Evolutionary conservation across 2,888 invertebrate genomes (phyloP), one percentile per base, ranked within the genome.

Genomic region (Margaritifera margaritifera): DNA sequence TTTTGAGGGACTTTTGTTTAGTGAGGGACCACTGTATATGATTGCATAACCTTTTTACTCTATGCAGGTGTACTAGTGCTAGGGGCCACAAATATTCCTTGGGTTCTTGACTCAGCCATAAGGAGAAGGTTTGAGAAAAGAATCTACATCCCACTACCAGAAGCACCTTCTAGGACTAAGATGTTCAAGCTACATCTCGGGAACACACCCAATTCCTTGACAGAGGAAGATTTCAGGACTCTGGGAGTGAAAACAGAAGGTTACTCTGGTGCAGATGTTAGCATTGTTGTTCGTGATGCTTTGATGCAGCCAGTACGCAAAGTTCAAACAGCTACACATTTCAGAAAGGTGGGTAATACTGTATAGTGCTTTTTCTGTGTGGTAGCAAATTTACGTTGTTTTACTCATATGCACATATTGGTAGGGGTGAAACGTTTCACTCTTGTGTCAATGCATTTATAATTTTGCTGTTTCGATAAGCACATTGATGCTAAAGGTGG

Each of bases 251-350:
- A 55, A 92, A 95, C 84, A 94, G 94, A 77, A 88, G 94, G 95
- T 4, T 99, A 96, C 90, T 99, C 99, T 8, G 99, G 99, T 81
- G 99, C 99, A 81, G 99, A 99, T 92, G 98, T 99, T 83, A 96
- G 96, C 87, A 96, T 98, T 89, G 95, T 99, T 27, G 98, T 98
- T 4, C 93, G 98, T 67, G 99, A 99, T 91, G 97, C 99, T 0
- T 91, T 99, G 60, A 99, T 99, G 99, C 98, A 99, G 89, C 99
- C 99, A 1, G 97, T 99, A 0, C 93, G 99, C 75, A 98, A 98
- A 92, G 98, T 99, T 1, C 99, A 99, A 91, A 96, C 95, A 0
- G 99, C 99, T 8, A 99, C 99, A 53, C 99, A 99, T 89, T 99
- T 99, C 90, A 91, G 91, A 86, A 94, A 94, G 89, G 91, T 92